phyloP scores from a whole-genome alignment of 1,140 invertebrate genomes.

The Ephestia elutella region DNA sequence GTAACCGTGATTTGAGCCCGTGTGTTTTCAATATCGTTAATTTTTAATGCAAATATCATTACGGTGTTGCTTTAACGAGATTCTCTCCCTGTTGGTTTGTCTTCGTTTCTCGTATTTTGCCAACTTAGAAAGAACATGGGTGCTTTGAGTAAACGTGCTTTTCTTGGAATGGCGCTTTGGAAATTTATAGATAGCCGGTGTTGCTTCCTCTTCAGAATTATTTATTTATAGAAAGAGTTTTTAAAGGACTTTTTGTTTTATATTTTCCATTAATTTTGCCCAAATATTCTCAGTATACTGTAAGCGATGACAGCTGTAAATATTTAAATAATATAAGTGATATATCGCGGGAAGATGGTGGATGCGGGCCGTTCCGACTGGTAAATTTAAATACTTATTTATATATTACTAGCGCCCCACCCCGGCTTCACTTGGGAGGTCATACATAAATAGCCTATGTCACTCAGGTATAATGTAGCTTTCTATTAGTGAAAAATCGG shows the following conservation, averaged over 20 bases:
- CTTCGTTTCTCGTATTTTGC: conserved; percentile 23
- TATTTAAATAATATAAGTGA: too few species aligned
- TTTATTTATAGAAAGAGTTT: neutral
- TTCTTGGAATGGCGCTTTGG: neutral
- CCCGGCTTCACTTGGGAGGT: too few species aligned
- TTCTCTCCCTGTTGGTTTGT: conserved; percentile 44
- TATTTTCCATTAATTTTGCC: too few species aligned
- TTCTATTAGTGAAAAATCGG: too few species aligned
- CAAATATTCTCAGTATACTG: too few species aligned
- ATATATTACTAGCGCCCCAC: too few species aligned
- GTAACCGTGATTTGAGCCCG: neutral
- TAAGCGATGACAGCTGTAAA: too few species aligned
- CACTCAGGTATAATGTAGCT: too few species aligned
- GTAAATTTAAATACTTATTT: too few species aligned
- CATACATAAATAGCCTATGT: too few species aligned
- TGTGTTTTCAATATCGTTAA: conserved; percentile 32
- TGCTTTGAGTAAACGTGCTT: neutral
- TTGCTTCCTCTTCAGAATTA: neutral
- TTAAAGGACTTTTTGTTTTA: neutral
- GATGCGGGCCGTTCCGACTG: too few species aligned
- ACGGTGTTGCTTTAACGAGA: conserved; percentile 50
- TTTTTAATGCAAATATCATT: conserved; percentile 62
- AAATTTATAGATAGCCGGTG: neutral
- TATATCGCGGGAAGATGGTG: too few species aligned
- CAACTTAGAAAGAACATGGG: neutral